phyloP scores from a whole-genome alignment of 2,797 vertebrate species.

The Sylvia borin region DNA sequence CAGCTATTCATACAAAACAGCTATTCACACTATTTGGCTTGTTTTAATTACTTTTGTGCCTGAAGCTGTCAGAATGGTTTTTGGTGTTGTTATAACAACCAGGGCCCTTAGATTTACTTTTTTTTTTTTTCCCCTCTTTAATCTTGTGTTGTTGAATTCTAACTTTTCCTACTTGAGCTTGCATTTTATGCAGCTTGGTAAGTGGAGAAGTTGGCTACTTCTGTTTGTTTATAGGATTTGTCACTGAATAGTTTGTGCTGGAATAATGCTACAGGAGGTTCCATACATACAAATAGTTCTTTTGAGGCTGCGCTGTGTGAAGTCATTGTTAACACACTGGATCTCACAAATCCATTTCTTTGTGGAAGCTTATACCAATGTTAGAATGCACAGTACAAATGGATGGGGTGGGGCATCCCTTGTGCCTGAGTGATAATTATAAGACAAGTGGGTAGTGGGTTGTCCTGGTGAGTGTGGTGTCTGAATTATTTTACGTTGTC shows the following conservation, averaged over 20 bases:
- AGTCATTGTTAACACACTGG: not conserved
- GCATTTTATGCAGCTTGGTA: not conserved
- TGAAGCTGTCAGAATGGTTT: conserved; percentile 18
- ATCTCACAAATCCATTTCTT: not conserved
- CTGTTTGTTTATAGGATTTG: conserved; percentile 21
- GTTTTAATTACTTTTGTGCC: conserved; percentile 46
- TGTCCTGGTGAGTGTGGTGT: not conserved
- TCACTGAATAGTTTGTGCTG: not conserved
- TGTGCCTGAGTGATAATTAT: not conserved
- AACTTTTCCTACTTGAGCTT: not conserved
- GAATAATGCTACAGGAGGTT: not conserved
- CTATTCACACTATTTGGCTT: conserved; percentile 23
- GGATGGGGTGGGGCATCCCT: not conserved
- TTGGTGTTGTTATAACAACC: conserved; percentile 27
- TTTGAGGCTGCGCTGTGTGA: not conserved
- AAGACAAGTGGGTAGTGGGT: not conserved
- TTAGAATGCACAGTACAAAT: not conserved
- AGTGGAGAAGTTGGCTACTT: not conserved
- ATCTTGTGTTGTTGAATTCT: not conserved
- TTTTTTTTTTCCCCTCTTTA: not conserved
- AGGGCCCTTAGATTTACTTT: not conserved
- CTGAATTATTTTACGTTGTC: not conserved
- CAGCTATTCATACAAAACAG: conserved; percentile 18
- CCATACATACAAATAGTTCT: not conserved
- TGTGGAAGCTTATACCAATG: not conserved